Evolutionary conservation across 2,888 invertebrate genomes (phyloP), one percentile per base, ranked within the genome.

Genomic region (Dolichopus griseipennis): DNA sequence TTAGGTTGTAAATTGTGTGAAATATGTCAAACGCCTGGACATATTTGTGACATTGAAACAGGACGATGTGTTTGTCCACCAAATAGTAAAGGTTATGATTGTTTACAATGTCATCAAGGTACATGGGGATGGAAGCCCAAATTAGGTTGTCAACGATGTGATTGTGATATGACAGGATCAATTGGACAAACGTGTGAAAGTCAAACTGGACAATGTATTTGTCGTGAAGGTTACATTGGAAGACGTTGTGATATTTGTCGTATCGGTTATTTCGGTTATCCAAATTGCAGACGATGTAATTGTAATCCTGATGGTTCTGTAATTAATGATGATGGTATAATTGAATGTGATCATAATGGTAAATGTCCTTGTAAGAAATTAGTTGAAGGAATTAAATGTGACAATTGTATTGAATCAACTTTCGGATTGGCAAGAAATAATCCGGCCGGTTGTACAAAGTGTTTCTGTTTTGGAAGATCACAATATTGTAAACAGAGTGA

Each of bases 401-500:
- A 91, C 76, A 81, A 84, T 20, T 99, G 98, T 81, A 87, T 87
- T 72, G 86, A 88, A 62, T 91, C 93, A 22, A 92, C 94, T 0
- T 98, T 97, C 80, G 94, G 95, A 0, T 82, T 98, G 33, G 87
- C 91, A 0, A 81, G 81, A 0, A 85, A 87, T 64, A 94, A 92
- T 80, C 88, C 90, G 0, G 86, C 87, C 67, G 98, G 98, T 9
- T 99, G 98, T 80, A 94, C 94, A 0, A 88, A 90, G 69, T 99
- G 98, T 81, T 98, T 96, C 85, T 99, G 98, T 83, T 99, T 97
- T 82, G 93, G 92, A 0, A 86, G 95, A 75, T 90, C 91, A 66
- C 84, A 87, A 5, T 85, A 85, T 67, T 98, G 97, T 79, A 83
- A 85, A 52, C 93, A 95, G 79, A 91, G 94, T 1, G 86, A 87